phyloP scores from a whole-genome alignment of 2,888 invertebrate species.

The Cybosia mesomella region DNA sequence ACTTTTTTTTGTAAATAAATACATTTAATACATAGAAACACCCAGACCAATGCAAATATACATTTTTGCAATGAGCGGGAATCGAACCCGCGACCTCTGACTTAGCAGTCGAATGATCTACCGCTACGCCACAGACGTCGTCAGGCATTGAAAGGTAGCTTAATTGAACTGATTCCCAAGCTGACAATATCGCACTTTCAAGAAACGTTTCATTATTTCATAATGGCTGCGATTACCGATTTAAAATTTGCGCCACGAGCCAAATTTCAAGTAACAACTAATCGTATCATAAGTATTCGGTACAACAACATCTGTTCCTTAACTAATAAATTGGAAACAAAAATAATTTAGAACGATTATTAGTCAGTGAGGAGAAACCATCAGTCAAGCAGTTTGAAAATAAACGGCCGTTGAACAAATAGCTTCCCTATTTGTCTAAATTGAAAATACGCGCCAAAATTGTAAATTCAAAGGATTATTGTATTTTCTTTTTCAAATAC shows the following conservation, averaged over 20 bases:
- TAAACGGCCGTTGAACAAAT: constrained; percentile 26
- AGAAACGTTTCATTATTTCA: not conserved
- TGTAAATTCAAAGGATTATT: constrained; percentile 5
- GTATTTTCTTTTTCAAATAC: not conserved
- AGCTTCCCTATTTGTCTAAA: constrained; percentile 23
- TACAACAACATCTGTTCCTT: constrained; percentile 17
- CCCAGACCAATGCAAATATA: too few relatives aligned
- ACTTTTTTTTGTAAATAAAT: too few relatives aligned
- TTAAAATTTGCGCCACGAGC: not conserved
- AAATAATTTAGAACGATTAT: constrained; percentile 25
- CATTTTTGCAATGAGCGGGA: too few relatives aligned
- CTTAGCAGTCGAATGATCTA: too few relatives aligned
- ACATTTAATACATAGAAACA: too few relatives aligned
- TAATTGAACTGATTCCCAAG: too few relatives aligned
- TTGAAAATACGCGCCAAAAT: constrained; percentile 11
- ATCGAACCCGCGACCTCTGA: too few relatives aligned
- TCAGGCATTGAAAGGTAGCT: too few relatives aligned
- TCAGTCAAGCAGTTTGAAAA: constrained; percentile 36
- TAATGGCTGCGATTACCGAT: not conserved
- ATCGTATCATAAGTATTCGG: constrained; percentile 4
- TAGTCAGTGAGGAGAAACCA: constrained; percentile 30
- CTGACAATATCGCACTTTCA: not conserved
- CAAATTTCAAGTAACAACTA: not conserved
- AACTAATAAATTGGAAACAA: constrained; percentile 14
- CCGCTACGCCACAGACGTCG: too few relatives aligned